These are phyloP conservation scores for Osmoderma eremita DNA, from an alignment of 2,888 invertebrate species.

Conservation along the genomic window DNA sequence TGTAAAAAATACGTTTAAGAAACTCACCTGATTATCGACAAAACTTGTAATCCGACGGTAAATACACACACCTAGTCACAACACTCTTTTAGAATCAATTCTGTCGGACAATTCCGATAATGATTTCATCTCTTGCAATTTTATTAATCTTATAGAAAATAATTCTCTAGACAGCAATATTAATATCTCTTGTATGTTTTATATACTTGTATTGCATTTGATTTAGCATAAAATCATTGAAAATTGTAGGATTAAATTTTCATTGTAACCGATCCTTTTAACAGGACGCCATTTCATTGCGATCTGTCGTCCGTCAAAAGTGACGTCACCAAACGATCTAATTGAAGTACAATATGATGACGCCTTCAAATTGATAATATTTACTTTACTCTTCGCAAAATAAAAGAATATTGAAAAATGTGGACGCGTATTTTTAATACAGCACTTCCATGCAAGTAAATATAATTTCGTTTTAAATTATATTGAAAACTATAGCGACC, in stretches of 20 bases:
- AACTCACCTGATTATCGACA: slow-evolving; percentile 54
- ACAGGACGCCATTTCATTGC: slow-evolving; percentile 60
- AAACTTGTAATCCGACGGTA: slow-evolving; percentile 45
- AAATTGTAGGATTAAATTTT: slow-evolving; percentile 57
- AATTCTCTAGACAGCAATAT: slow-evolving; percentile 48
- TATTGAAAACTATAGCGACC: too few species aligned
- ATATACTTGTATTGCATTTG: slow-evolving; percentile 54
- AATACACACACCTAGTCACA: slow-evolving; percentile 49
- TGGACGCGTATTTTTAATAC: too few species aligned
- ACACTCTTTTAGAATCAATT: slow-evolving; percentile 45
- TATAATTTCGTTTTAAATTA: too few species aligned
- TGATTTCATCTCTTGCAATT: slow-evolving; percentile 40
- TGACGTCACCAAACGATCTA: slow-evolving; percentile 40
- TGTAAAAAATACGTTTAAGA: slow-evolving; percentile 45
- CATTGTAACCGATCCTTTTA: slow-evolving; percentile 59
- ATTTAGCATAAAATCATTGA: slow-evolving; percentile 61
- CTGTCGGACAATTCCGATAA: slow-evolving; percentile 45
- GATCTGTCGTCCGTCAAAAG: slow-evolving; percentile 43
- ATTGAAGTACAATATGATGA: neutral
- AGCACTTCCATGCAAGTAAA: too few species aligned
- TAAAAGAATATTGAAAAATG: too few species aligned
- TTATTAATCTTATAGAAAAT: slow-evolving; percentile 45
- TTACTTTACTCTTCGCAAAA: too few species aligned
- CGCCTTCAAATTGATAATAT: neutral
- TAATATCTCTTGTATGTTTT: slow-evolving; percentile 46